Evolutionary conservation across 2,888 invertebrate species (phyloP), one percentile per base, ranked within the genome.

Genomic region (Athetis lepigone): DNA sequence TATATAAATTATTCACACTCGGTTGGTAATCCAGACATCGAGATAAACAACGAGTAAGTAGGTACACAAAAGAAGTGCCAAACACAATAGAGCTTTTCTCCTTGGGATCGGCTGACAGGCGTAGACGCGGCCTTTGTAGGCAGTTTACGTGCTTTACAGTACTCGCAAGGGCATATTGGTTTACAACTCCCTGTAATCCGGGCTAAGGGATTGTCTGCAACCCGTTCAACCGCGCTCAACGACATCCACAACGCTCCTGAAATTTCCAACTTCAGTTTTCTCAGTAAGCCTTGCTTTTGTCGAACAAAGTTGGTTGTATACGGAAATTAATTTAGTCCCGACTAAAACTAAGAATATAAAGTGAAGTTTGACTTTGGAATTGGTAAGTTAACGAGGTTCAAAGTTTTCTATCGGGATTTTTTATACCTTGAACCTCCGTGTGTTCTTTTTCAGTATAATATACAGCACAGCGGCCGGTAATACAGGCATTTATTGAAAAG

Each of bases 91-190:
- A 70, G 86, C 84, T 82, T 86, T 84, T 81, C 89, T 84, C 81
- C 71, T 78, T 81, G 77, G 82, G 84, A 81, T 84, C 81, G 80
- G 79, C 76, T 85, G 87, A 85, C 88, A 86, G 80, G 82, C 85
- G 77, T 77, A 84, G 85, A 83, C 87, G 84, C 87, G 85, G 86
- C 84, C 88, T 91, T 91, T 91, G 90, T 90, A 85, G 84, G 84
- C 85, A 85, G 84, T 85, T 85, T 88, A 85, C 83, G 85, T 87
- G 85, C 82, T 84, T 84, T 82, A 82, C 84, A 79, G 72, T 74
- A 63, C 71, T 81, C 74, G 60, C 69, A 76, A 78, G 81, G 75
- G 70, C 64, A 64, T 80, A 82, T 81, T 84, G 82, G 79, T 83
- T 83, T 73, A 81, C 70, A 66, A 45, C 49, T 56, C 55, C 43